Base-by-base conservation (phyloP, 2,113 vertebrate species). In the Cynocephalus volans region DNA sequence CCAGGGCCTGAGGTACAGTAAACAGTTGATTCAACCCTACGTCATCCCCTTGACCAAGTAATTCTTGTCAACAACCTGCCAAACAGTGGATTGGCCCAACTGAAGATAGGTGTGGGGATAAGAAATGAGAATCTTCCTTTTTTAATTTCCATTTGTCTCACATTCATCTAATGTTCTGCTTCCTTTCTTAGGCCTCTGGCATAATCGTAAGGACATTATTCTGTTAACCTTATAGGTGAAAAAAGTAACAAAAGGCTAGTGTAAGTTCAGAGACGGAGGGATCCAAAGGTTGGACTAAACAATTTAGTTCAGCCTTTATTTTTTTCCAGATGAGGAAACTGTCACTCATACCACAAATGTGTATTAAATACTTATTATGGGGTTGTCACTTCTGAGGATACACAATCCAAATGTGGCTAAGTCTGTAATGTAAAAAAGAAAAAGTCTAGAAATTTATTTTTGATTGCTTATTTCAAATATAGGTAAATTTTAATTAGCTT, bases 321-420 rank as follows among this genome's bases (percentile, higher is more conserved):
- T 69, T 69, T 58, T 94, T 85, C 36, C 75, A 94, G 11, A 52
- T 88, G 54, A 88, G 14, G 18, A 56, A 90, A 94, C 60, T 93
- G 52, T 64, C 23, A 75, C 48, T 92, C 77, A 67, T 24, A 45
- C 17, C 45, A 77, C 31, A 94, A 88, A 58, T 75, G 52, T 33
- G 1, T 69, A 64, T n/a, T 94, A 83, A 84, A 33, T 73, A 3
- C 3, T 31, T 84, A 45, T 18, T 58, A 23, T 58, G 64, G 0
- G 10, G 33, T 33, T 72, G 33, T 10, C 28, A 65, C 7, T 82
- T 97, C 31, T 93, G 19, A 41, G 18, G 1, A 67, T 65, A 52
- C 1, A 15, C 18, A 88, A 33, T 52, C 15, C 50, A 89, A 18
- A 67, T 58, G 8, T 48, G 9, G 24, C 26, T 33, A 41, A 41